phyloP scores from a whole-genome alignment of 2,113 vertebrate species.

The Nothocercus nigrocapillus region DNA sequence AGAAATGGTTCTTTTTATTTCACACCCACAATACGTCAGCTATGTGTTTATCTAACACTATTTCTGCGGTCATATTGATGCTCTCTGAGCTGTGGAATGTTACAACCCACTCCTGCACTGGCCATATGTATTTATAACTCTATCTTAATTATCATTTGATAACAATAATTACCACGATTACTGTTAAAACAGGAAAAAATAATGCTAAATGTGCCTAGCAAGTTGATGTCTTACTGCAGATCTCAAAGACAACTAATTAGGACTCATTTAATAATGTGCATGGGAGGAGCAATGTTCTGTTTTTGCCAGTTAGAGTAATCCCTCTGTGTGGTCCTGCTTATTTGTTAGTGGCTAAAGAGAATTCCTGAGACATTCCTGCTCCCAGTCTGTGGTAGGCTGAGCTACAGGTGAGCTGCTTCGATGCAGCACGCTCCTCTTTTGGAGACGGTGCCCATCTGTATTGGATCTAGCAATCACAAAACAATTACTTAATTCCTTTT shows the following conservation, averaged over 20 bases:
- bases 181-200: conserved; percentile 14
- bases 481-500: background rate
- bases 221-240: background rate
- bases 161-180: background rate
- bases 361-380: background rate
- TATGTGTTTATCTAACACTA: background rate
- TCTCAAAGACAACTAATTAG: background rate
- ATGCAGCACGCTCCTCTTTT: background rate
- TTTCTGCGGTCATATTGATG: background rate
- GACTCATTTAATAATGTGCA: background rate
- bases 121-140: background rate
- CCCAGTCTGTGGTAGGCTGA: background rate
- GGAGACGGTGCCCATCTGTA: background rate
- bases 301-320: background rate
- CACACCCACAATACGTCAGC: background rate
- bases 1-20: background rate
- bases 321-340: background rate
- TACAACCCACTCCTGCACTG: background rate
- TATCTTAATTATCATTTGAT: conserved; percentile 7
- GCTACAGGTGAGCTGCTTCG: background rate
- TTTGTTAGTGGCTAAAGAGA: background rate
- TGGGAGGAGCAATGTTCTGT: background rate
- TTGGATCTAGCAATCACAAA: background rate
- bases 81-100: background rate
- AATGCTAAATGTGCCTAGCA: background rate